These are phyloP conservation scores for Crossocerus cetratus DNA, from an alignment of 2,888 invertebrate species.

Conservation along the genomic window DNA sequence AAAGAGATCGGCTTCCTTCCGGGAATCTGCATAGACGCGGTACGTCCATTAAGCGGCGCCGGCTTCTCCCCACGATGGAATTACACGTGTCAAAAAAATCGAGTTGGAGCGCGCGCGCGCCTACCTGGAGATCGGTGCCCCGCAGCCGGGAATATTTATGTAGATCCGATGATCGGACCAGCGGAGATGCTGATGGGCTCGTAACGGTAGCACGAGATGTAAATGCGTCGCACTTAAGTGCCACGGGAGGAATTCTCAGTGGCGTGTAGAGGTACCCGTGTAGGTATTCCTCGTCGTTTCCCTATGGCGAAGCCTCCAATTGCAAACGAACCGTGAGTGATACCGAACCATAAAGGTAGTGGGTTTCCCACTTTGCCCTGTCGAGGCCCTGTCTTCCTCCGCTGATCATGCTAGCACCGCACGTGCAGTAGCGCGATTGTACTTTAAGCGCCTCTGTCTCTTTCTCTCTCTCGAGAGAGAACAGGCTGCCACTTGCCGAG, in stretches of 20 bases:
- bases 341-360: conserved; percentile 38
- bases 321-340: conserved; percentile 58
- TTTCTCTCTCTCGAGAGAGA: background rate
- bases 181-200: conserved; percentile 22
- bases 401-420: background rate
- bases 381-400: background rate
- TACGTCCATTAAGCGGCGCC: conserved; percentile 65
- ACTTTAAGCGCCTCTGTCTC: background rate
- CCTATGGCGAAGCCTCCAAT: conserved; percentile 47
- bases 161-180: conserved; percentile 64
- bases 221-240: conserved; percentile 71
- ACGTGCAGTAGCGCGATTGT: background rate
- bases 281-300: background rate
- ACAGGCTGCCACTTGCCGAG: no score
- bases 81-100: conserved; percentile 71
- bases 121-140: background rate
- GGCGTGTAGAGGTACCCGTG: no score
- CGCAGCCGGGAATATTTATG: conserved; percentile 63
- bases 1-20: conserved; percentile 51
- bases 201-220: conserved; percentile 72
- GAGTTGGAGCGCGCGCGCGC: conserved; percentile 41
- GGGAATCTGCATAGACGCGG: conserved; percentile 62
- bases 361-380: conserved; percentile 38
- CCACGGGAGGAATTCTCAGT: conserved; percentile 43
- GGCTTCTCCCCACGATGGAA: conserved; percentile 56